Evolutionary conservation across 2,113 vertebrate genomes (phyloP).

Genomic region (Sarotherodon lohbergeri): DNA sequence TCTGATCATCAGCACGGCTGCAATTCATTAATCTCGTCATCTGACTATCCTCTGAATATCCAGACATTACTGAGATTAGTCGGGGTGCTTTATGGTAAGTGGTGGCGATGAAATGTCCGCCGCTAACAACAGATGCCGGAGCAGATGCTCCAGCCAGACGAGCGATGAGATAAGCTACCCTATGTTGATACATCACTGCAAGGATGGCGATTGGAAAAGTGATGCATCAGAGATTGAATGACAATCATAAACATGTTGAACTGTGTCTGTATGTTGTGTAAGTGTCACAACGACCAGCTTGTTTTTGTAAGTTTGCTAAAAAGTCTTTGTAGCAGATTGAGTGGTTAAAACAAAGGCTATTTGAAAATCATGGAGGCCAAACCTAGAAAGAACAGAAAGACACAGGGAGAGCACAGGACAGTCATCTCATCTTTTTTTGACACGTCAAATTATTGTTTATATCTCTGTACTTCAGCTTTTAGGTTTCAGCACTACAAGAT

Average conservation of each 20-base stretch:
- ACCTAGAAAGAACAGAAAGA: background rate
- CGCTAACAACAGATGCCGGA: constrained; percentile 46
- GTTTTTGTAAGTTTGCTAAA: background rate
- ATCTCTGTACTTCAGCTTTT: background rate
- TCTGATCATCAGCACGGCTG: background rate
- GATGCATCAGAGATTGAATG: background rate
- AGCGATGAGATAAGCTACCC: background rate
- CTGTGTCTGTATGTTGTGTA: background rate
- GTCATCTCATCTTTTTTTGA: background rate
- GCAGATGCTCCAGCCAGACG: constrained; percentile 37
- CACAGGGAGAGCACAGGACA: background rate
- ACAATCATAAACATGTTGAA: background rate
- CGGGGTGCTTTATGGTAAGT: constrained; percentile 22
- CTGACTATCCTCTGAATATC: constrained; percentile 15
- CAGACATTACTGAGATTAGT: constrained; percentile 39
- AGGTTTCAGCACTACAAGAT: rapidly evolving
- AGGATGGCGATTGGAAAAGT: background rate
- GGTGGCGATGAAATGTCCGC: background rate
- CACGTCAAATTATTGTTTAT: background rate
- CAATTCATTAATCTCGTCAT: constrained; percentile 28
- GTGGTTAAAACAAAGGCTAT: rapidly evolving
- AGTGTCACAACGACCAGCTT: background rate
- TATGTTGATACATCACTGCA: background rate
- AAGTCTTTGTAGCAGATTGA: background rate
- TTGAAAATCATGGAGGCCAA: background rate